These are phyloP conservation scores for Himalopsyche kuldschensis DNA, from an alignment of 2,888 invertebrate species.

Conservation along the genomic window DNA sequence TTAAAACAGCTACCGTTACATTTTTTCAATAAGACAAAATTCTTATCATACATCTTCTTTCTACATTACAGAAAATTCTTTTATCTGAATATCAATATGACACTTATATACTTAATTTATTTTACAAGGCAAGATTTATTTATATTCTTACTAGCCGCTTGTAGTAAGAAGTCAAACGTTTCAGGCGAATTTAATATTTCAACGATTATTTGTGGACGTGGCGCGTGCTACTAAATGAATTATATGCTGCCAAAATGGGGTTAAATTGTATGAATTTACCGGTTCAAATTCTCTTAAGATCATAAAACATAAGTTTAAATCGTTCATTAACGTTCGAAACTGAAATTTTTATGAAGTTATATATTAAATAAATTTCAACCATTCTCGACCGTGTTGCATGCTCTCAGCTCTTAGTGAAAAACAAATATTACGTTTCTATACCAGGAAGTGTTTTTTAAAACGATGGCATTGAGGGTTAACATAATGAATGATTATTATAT, in stretches of 20 bases:
- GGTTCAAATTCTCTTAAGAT: too few relatives aligned
- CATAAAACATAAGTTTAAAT: too few relatives aligned
- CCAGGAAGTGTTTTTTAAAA: not conserved
- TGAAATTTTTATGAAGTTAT: too few relatives aligned
- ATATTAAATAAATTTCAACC: slow-evolving; percentile 5
- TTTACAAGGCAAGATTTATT: not conserved
- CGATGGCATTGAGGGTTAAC: not conserved
- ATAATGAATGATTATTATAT: not conserved
- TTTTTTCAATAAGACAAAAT: not conserved
- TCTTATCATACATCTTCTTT: not conserved
- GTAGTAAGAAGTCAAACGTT: too few relatives aligned
- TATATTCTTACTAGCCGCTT: too few relatives aligned
- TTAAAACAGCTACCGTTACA: not conserved
- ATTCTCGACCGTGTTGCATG: not conserved
- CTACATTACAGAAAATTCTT: not conserved
- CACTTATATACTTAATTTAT: not conserved
- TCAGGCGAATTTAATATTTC: too few relatives aligned
- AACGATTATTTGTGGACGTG: too few relatives aligned
- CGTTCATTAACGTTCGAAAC: too few relatives aligned
- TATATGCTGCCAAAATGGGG: too few relatives aligned
- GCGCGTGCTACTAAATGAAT: too few relatives aligned
- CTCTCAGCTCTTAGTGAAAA: not conserved
- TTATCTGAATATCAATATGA: not conserved
- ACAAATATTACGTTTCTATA: not conserved
- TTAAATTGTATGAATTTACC: too few relatives aligned